Evolutionary conservation across 2,888 invertebrate species (phyloP), one percentile per base, ranked within the genome.

Genomic region (Aethes cnicana): DNA sequence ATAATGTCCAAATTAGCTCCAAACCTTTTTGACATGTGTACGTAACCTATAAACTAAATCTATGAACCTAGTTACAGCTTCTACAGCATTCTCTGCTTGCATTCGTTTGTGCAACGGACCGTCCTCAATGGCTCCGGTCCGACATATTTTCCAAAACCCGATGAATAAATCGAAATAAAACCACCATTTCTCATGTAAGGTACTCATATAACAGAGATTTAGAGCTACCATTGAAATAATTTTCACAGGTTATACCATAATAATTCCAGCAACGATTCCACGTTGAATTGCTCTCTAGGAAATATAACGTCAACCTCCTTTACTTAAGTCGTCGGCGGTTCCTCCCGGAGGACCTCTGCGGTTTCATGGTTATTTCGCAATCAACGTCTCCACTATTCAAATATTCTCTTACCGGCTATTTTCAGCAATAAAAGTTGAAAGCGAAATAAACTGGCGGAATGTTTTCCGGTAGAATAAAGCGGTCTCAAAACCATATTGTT

Each of bases 351-450:
- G 67, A 63, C 65, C 65, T 64, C 66, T 66, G 61, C 66, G 66
- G 68, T 68, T 63, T 62, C 64, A 60, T 59, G 67, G 69, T 74
- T 74, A 71, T 69, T 73, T 68, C 55, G 64, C 67, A 72, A 76
- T 74, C 72, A 72, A 67, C 62, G 62, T 68, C 71, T 63, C 63
- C 44, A 50, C 43, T 44, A 43, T 35, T 48, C 53, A 39, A 53
- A 56, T 55, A 56, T 50, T 49, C 42, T 30, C 26, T 11, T 36
- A 50, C 36, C 43, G 36, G n/a, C 11, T 39, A 30, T 23, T 23
- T 30, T 39, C 7, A 7, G 12, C n/a, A 16, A 37, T 47, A 37
- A 25, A 25, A 39, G 3, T 9, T 16, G 1, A 16, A 5, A 5
- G 11, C 6, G 1, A 6, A 5, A 18, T 33, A 32, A 17, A 33